Conservation (phyloP, 2,113 vertebrate genomes). For the Nothocercus julius region DNA sequence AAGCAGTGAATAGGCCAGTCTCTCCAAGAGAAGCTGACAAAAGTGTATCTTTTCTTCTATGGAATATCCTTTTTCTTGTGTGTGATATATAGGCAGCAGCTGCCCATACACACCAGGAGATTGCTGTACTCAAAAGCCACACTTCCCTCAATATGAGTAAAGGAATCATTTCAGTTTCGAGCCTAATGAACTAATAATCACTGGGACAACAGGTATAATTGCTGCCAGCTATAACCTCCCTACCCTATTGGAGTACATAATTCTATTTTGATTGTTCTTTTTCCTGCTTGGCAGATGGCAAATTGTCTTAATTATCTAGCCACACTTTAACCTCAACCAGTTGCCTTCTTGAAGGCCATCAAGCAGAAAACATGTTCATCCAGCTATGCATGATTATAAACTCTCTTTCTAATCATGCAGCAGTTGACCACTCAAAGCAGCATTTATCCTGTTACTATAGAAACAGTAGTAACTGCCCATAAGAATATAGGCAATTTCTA, state of each 20-base stretch:
- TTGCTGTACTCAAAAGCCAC: background rate
- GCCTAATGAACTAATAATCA: constrained; percentile 51
- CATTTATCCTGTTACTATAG: background rate
- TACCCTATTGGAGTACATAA: background rate
- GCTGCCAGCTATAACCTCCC: background rate
- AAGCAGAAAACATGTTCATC: constrained; percentile 17
- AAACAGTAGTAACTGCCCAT: background rate
- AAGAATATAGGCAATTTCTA: background rate
- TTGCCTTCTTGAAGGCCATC: constrained; percentile 45
- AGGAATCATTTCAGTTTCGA: constrained; percentile 19
- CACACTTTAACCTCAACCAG: constrained; percentile 46
- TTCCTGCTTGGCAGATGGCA: constrained; percentile 52
- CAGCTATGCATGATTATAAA: background rate
- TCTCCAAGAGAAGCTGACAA: background rate
- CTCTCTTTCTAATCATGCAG: background rate
- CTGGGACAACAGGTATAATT: constrained; percentile 52
- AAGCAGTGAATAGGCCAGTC: background rate
- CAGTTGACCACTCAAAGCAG: background rate
- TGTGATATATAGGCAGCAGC: background rate
- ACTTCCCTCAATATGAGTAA: background rate
- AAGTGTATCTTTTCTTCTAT: background rate
- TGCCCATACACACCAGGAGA: accelerated
- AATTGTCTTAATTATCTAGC: constrained; percentile 57
- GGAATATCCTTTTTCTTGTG: background rate
- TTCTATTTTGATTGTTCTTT: constrained; percentile 40